phyloP scores from a whole-genome alignment of 2,888 invertebrate genomes.

The Drosophila pullipes region DNA sequence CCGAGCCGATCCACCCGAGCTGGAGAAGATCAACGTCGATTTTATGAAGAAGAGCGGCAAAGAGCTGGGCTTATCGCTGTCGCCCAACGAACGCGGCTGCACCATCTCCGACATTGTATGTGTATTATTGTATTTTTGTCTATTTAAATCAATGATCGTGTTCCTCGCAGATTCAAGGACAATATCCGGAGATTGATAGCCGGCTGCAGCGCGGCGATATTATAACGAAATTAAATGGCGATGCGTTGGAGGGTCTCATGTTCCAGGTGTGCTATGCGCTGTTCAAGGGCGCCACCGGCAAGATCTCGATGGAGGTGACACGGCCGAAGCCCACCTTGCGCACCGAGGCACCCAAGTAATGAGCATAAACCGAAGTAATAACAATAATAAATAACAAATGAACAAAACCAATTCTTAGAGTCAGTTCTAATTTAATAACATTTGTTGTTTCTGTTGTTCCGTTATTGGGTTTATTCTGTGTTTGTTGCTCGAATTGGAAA shows the following conservation, averaged over 20 bases:
- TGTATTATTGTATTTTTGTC: conserved; percentile 30
- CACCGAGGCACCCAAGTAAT: conserved; percentile 79
- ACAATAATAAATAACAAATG: conserved; percentile 31
- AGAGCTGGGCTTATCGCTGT: conserved; percentile 94
- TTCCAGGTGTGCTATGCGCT: conserved; percentile 95
- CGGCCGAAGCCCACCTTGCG: conserved; percentile 90
- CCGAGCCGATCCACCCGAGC: conserved; percentile 91
- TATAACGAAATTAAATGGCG: conserved; percentile 94
- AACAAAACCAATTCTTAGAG: conserved; percentile 51
- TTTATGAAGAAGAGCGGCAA: conserved; percentile 94
- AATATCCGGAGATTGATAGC: conserved; percentile 94
- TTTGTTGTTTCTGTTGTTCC: conserved; percentile 61
- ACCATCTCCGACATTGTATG: conserved; percentile 97
- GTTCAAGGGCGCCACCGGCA: conserved; percentile 94
- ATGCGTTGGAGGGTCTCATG: conserved; percentile 90
- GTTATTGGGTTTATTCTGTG: conserved; percentile 66
- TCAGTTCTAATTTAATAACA: conserved; percentile 71
- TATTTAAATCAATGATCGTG: background rate
- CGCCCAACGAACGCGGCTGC: conserved; percentile 93
- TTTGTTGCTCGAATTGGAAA: conserved; percentile 43
- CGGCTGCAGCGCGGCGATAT: conserved; percentile 96
- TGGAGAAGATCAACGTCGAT: conserved; percentile 92
- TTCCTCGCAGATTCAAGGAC: conserved; percentile 91
- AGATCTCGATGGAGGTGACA: conserved; percentile 93
- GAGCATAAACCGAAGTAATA: conserved; percentile 23